Evolutionary conservation across 2,797 vertebrate genomes (phyloP).

Genomic region (Lacerta viridis): DNA sequence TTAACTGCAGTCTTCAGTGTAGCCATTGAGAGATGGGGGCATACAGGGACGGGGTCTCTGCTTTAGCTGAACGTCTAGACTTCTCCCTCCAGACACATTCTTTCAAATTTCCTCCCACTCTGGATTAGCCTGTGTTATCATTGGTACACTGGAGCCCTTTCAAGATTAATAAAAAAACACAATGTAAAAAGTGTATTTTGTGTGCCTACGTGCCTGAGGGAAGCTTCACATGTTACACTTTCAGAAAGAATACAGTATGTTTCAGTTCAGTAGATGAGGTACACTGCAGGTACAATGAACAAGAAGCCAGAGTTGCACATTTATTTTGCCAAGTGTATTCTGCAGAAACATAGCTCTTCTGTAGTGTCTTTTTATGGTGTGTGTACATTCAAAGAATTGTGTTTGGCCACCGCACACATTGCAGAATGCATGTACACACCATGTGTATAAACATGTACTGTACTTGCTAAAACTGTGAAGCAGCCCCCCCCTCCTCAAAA

Average conservation of each 20-base stretch:
- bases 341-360: slow-evolving; percentile 4
- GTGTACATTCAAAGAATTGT: background rate
- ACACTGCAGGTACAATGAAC: background rate
- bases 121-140: slow-evolving; percentile 51
- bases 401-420: background rate
- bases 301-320: background rate
- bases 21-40: slow-evolving; percentile 28
- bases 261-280: background rate
- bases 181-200: slow-evolving; percentile 9
- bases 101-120: slow-evolving; percentile 47
- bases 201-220: slow-evolving; percentile 16
- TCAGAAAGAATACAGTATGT: background rate
- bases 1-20: background rate
- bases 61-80: slow-evolving; percentile 43
- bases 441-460: background rate
- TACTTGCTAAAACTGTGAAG: background rate
- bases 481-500: background rate
- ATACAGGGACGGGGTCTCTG: slow-evolving; percentile 39
- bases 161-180: slow-evolving; percentile 39
- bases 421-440: background rate
- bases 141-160: slow-evolving; percentile 48
- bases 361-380: background rate
- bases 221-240: slow-evolving; percentile 1
- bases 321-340: background rate
- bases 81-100: slow-evolving; percentile 46